phyloP scores from a whole-genome alignment of 1,140 invertebrate genomes.

The Lucilia sericata region DNA sequence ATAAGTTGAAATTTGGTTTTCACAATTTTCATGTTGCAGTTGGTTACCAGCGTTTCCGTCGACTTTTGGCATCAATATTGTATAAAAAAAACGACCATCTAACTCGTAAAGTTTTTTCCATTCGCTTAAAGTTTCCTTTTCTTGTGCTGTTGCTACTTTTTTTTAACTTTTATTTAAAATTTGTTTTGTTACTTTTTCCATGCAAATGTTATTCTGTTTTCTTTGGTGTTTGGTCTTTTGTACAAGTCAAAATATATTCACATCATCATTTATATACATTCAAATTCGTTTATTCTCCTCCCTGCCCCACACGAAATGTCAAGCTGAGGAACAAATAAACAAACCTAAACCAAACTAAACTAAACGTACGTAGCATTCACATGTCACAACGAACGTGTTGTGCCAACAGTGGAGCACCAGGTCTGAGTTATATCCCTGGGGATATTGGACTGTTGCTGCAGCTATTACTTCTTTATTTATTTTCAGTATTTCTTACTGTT shows the following conservation, averaged over 20 bases:
- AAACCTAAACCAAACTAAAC: not conserved
- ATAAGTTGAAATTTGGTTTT: too few relatives aligned
- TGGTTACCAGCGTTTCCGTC: too few relatives aligned
- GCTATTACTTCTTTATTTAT: not conserved
- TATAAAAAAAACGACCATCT: too few relatives aligned
- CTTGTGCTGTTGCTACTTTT: not conserved
- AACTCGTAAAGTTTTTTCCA: too few relatives aligned
- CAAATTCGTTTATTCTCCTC: not conserved
- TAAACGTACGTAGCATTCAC: not conserved
- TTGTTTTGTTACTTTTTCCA: not conserved
- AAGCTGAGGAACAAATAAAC: not conserved
- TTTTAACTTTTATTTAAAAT: not conserved
- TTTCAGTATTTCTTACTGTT: not conserved
- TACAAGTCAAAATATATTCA: constrained; percentile 1
- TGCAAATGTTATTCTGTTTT: not conserved
- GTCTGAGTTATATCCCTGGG: not conserved
- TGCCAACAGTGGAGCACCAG: not conserved
- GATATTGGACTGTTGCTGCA: constrained; percentile 21
- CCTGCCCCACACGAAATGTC: not conserved
- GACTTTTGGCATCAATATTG: too few relatives aligned
- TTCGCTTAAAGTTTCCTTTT: not conserved
- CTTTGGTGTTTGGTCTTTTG: not conserved
- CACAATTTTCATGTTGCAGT: not conserved
- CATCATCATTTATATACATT: not conserved
- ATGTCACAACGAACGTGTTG: constrained; percentile 18